Evolutionary conservation across 2,888 invertebrate genomes (phyloP), one percentile per base, ranked within the genome.

Genomic region (Metacarcinus magister): DNA sequence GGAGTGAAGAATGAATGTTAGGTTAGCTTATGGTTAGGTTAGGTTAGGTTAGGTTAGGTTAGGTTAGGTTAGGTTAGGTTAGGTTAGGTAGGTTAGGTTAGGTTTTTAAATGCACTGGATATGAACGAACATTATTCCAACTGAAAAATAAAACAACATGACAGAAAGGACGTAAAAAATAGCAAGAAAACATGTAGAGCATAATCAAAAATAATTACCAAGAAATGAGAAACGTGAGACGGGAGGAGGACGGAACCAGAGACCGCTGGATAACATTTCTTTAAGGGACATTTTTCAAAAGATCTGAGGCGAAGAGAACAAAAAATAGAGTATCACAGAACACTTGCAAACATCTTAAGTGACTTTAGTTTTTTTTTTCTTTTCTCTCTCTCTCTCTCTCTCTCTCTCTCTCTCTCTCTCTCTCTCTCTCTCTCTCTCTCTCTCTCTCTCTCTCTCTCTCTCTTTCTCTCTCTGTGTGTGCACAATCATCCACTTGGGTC

Each of bases 401-500:
- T 82, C 32, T 82, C 82, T 67, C 67, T 67, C 67, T 67, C 67
- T 67, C n/a, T n/a, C n/a, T n/a, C 67, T n/a, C 23, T 67, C 67
- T 67, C 67, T 67, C 67, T 67, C 67, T 67, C 67, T 67, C 67
- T 67, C 67, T 67, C 67, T 67, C 67, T 67, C 67, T 67, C 67
- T 67, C 67, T 67, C 67, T 67, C 67, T 67, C 67, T 67, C 67
- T 67, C 67, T 67, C 67, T 67, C 67, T 67, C 67, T 67, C 67
- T 67, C 67, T n/a, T n/a, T 67, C 67, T 16, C 67, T 67, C 48
- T 48, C 48, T 48, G 7, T 10, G 8, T 32, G 7, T 8, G 32
- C 82, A 82, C 82, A 82, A 82, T 82, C 82, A 82, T 82, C 82
- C 82, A 82, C 82, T 82, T 82, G 82, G 82, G 2, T 4, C n/a